A percentile compares a stretch with the other conserved stretches of the same genome.
Conservation (phyloP, 2,797 vertebrate species). For the Enteromius trimaculatus region DNA sequence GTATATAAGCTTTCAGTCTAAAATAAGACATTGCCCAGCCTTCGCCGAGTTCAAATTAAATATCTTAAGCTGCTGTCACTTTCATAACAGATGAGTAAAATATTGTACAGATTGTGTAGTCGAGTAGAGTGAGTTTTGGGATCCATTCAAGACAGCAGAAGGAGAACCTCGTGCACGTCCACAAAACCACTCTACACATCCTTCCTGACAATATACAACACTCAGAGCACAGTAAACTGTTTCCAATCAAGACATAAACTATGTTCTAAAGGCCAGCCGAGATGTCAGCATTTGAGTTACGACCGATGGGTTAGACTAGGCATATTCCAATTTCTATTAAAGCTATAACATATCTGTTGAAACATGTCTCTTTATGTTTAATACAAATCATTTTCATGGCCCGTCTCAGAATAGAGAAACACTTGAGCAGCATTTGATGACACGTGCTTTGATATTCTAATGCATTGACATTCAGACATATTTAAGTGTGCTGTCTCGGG, state of each 20-base stretch:
- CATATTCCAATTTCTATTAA: not conserved
- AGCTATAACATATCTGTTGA: not conserved
- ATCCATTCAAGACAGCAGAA: conserved; percentile 15
- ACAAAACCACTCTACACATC: conserved; percentile 20
- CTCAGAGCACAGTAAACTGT: not conserved
- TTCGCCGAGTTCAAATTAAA: not conserved
- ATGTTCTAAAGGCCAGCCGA: not conserved
- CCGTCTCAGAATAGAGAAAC: conserved; percentile 9
- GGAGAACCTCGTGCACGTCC: not conserved
- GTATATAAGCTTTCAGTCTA: not conserved
- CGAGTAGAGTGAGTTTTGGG: not conserved
- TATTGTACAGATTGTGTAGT: not conserved
- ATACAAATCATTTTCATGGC: conserved; percentile 2
- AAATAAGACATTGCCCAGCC: not conserved
- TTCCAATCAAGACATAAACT: not conserved
- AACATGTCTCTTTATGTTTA: not conserved
- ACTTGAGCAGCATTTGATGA: not conserved
- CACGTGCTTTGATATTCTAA: conserved; percentile 21
- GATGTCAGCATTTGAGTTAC: not conserved
- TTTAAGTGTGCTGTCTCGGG: not conserved
- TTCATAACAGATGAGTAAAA: conserved; percentile 7
- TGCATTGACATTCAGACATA: conserved; percentile 5
- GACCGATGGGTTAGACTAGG: not conserved
- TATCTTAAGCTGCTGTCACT: not conserved
- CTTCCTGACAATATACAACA: conserved; percentile 9